Conservation (phyloP, 2,888 invertebrate species). For the Ischnus inquisitorius region DNA sequence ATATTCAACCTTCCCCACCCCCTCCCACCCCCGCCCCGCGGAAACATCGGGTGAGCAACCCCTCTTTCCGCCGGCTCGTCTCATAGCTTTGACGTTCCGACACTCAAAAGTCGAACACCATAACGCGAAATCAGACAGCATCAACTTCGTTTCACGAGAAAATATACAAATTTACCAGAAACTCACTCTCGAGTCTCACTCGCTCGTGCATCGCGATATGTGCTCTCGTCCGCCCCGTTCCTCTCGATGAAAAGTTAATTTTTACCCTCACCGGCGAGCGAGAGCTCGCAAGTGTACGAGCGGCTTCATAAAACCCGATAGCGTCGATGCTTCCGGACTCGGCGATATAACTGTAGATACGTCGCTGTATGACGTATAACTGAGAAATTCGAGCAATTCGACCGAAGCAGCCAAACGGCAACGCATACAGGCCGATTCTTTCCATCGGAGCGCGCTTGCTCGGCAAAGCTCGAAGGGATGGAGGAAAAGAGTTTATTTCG, state of each 20-base stretch:
- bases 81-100: conserved; percentile 69
- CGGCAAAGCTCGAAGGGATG: not conserved
- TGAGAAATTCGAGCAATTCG: conserved; percentile 33
- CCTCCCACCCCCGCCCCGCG: not conserved
- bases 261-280: conserved; percentile 38
- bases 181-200: not conserved
- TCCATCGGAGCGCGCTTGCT: conserved; percentile 4
- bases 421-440: conserved; percentile 4
- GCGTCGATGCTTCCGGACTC: conserved; percentile 45
- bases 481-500: conserved; percentile 48
- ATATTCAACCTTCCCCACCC: not conserved
- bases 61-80: conserved; percentile 61
- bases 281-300: conserved; percentile 15
- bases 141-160: conserved; percentile 52
- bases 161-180: conserved; percentile 61
- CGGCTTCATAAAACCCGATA: conserved; percentile 49
- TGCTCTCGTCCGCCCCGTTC: conserved; percentile 13
- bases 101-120: conserved; percentile 68
- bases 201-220: not conserved
- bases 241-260: conserved; percentile 59
- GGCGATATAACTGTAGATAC: conserved; percentile 26
- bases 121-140: conserved; percentile 56
- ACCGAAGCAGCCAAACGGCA: conserved; percentile 2
- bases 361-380: conserved; percentile 32
- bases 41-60: conserved; percentile 47